Percentiles rank a stretch among this genome's conserved stretches.
phyloP scores from a whole-genome alignment of 1,140 invertebrate species.

The Calephelis nemesis region DNA sequence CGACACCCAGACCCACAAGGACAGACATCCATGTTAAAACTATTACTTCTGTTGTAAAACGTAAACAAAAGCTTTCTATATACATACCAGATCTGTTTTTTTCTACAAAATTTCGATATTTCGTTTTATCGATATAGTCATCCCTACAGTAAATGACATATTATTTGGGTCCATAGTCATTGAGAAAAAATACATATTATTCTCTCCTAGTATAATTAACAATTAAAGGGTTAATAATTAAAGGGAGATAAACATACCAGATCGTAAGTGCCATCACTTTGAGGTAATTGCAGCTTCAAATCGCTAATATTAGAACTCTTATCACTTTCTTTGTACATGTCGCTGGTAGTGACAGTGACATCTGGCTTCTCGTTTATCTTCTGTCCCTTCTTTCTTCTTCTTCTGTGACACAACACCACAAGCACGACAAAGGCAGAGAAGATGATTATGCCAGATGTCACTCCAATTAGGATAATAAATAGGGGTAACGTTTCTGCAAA shows the following conservation, averaged over 20 bases:
- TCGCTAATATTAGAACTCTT: constrained; percentile 94
- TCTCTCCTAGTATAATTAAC: too few relatives aligned
- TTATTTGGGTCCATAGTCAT: too few relatives aligned
- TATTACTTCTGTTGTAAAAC: too few relatives aligned
- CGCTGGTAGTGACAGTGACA: constrained; percentile 60
- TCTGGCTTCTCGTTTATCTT: constrained; percentile 66
- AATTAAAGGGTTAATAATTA: too few relatives aligned
- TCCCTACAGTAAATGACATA: too few relatives aligned
- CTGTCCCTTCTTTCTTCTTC: constrained; percentile 67
- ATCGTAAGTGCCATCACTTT: constrained; percentile 86
- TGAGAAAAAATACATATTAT: too few relatives aligned
- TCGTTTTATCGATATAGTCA: too few relatives aligned
- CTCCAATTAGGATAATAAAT: constrained; percentile 82
- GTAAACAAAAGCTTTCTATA: not conserved
- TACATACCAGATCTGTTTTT: too few relatives aligned
- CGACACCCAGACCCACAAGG: too few relatives aligned
- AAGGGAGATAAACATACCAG: constrained; percentile 71
- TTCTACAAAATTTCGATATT: too few relatives aligned
- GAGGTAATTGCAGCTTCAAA: constrained; percentile 91
- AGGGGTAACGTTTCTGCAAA: constrained; percentile 82
- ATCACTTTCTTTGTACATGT: constrained; percentile 89
- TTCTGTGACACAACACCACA: constrained; percentile 81
- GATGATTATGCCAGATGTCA: constrained; percentile 83
- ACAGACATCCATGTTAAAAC: too few relatives aligned
- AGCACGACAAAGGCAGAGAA: constrained; percentile 83